Evolutionary conservation across 1,140 invertebrate species (phyloP).

Genomic region (Diabrotica virgifera): DNA sequence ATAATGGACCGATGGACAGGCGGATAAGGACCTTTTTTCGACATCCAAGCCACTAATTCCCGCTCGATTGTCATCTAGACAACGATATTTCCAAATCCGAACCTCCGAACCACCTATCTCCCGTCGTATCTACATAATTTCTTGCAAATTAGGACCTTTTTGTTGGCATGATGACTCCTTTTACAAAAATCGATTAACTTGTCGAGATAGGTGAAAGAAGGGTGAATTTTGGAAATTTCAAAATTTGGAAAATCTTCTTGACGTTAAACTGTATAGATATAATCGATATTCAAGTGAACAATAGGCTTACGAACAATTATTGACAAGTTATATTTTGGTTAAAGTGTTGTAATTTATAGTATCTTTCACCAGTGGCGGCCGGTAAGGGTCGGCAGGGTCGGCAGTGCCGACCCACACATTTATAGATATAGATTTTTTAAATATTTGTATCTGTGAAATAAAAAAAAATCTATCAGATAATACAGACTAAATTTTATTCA

Average conservation of each 20-base stretch:
- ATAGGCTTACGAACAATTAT: too few species aligned
- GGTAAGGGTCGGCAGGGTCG: too few species aligned
- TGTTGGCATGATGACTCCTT: slow-evolving; percentile 1
- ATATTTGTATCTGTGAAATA: too few species aligned
- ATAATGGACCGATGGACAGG: slow-evolving; percentile 6
- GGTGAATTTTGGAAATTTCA: not conserved
- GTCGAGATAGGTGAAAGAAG: not conserved
- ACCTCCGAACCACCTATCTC: not conserved
- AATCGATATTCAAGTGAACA: too few species aligned
- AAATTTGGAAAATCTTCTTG: not conserved
- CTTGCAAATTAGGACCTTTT: slow-evolving; percentile 6
- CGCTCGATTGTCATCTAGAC: slow-evolving; percentile 12
- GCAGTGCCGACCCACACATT: too few species aligned
- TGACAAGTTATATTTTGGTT: too few species aligned
- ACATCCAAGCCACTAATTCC: slow-evolving; percentile 8
- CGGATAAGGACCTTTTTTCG: slow-evolving; percentile 10
- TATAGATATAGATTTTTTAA: too few species aligned
- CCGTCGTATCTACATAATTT: slow-evolving; percentile 12
- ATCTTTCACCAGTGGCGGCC: too few species aligned
- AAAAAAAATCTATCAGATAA: too few species aligned
- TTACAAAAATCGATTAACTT: not conserved
- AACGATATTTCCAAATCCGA: slow-evolving; percentile 5
- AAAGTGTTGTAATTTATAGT: too few species aligned
- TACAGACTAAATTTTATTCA: too few species aligned
- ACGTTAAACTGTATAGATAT: too few species aligned